Percentiles rank a stretch among this genome's conserved stretches.
Conservation (phyloP, 2,113 vertebrate genomes). For the Merops nubicus region DNA sequence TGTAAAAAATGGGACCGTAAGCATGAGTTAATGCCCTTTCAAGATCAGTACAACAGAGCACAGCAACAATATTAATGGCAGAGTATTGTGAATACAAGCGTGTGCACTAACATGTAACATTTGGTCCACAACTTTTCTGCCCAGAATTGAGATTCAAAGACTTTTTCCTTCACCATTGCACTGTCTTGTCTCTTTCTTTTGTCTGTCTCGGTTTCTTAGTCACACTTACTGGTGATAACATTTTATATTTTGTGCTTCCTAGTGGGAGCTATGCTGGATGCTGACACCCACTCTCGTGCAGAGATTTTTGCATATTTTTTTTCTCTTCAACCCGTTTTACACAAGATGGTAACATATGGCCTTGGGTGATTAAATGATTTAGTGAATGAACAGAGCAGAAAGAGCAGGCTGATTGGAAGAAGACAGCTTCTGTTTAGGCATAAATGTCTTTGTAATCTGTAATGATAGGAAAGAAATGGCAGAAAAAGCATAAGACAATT, state of each 20-base stretch:
- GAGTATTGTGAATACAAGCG: not conserved
- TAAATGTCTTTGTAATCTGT: slow-evolving; percentile 70
- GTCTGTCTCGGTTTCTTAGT: slow-evolving; percentile 22
- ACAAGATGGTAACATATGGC: slow-evolving; percentile 74
- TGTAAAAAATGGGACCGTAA: not conserved
- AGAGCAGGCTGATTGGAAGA: slow-evolving; percentile 70
- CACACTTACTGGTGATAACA: slow-evolving; percentile 36
- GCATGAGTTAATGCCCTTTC: not conserved
- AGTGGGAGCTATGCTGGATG: slow-evolving; percentile 62
- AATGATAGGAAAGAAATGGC: slow-evolving; percentile 46
- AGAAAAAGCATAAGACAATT: slow-evolving; percentile 47
- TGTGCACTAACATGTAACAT: not conserved
- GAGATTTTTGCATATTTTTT: slow-evolving; percentile 51
- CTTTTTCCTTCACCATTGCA: slow-evolving; percentile 2
- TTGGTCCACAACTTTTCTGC: not conserved
- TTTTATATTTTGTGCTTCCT: slow-evolving; percentile 58
- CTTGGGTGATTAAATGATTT: slow-evolving; percentile 74
- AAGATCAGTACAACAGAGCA: not conserved
- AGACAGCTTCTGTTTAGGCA: slow-evolving; percentile 74
- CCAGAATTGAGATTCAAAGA: not conserved
- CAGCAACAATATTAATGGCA: not conserved
- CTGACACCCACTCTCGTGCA: slow-evolving; percentile 65
- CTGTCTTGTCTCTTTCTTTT: slow-evolving; percentile 21
- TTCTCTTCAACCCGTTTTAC: slow-evolving; percentile 58
- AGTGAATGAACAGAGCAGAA: slow-evolving; percentile 73